Evolutionary conservation across 1,140 invertebrate genomes (phyloP), one percentile per base, ranked within the genome.

Genomic region (Sycophila sp.): DNA sequence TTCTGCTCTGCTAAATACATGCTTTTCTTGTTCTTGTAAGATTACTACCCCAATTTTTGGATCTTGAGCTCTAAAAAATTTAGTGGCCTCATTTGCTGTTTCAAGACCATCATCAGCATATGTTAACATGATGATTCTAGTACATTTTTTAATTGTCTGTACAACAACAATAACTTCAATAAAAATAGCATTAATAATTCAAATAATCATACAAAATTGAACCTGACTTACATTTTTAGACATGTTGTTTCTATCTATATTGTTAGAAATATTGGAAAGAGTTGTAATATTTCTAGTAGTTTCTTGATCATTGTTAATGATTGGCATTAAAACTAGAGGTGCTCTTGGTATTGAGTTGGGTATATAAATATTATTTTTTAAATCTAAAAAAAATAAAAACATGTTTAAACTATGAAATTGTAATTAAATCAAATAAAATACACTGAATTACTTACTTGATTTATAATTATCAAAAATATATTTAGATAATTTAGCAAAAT

Each of bases 11-110:
- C 73, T 73, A 17, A 77, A 81, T 8, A 82, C 80, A 55, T 75
- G 65, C 58, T 80, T 78, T 42, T 78, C 76, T 67, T 82, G 81
- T 65, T 83, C 81, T 69, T 81, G 76, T 30, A 83, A 75, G 56
- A 81, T 80, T 4, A 83, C 15, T 19, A 82, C 81, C 28, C 81
- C 81, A 34, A 83, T 82, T 75, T 73, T 80, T 7, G 81, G 78
- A 15, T 79, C 47, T 24, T 75, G 73, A 22, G 75, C 73, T 40
- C 81, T 74, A 17, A 82, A 82, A 74, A 78, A 63, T 65, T 77
- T 76, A 22, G 78, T 42, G 19, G 80, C 70, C 36, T 71, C 51
- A 40, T 81, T 68, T 10, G 71, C 78, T 11, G 59, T 73, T 51
- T 51, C 5, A 51, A 56, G 65, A 64, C 78, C 79, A 64, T 83